phyloP scores from a whole-genome alignment of 1,140 invertebrate genomes.

The Drosophila azteca region DNA sequence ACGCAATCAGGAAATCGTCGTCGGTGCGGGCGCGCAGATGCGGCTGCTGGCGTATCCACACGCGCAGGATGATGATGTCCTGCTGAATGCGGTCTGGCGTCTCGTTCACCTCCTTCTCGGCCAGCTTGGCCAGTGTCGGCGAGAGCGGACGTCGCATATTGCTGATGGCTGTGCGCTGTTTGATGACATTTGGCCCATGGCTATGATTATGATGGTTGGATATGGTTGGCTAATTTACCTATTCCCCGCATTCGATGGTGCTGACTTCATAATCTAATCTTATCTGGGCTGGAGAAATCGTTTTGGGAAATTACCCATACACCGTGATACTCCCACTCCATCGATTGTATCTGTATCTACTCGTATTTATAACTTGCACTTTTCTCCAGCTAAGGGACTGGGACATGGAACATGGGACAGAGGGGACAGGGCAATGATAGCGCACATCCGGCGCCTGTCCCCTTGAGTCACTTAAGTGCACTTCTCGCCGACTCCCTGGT shows the following conservation, averaged over 20 bases:
- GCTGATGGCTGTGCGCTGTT: constrained; percentile 42
- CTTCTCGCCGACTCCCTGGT: constrained; percentile 13
- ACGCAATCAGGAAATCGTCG: constrained; percentile 86
- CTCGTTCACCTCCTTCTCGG: constrained; percentile 86
- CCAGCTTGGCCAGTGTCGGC: constrained; percentile 83
- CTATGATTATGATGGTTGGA: constrained; percentile 9
- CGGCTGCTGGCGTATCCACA: constrained; percentile 88
- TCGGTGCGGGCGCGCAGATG: constrained; percentile 85
- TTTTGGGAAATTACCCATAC: constrained; percentile 37
- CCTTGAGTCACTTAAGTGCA: constrained; percentile 70
- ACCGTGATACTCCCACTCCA: constrained; percentile 23
- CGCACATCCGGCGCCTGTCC: constrained; percentile 71
- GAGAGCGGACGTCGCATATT: constrained; percentile 83
- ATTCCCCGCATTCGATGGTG: constrained; percentile 44
- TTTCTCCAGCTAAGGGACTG: constrained; percentile 21
- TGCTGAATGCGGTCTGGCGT: constrained; percentile 85
- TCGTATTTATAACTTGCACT: constrained; percentile 48
- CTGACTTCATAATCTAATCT: constrained; percentile 44
- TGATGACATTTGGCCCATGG: constrained; percentile 43
- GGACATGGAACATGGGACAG: neutral
- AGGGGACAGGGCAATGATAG: constrained; percentile 23
- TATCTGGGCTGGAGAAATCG: constrained; percentile 22
- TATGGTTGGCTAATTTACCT: constrained; percentile 48
- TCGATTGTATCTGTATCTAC: constrained; percentile 33
- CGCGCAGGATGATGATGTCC: constrained; percentile 86